These are phyloP conservation scores for Ivindomyrus marchei DNA, from an alignment of 2,113 vertebrate genomes.

Conservation along the genomic window DNA sequence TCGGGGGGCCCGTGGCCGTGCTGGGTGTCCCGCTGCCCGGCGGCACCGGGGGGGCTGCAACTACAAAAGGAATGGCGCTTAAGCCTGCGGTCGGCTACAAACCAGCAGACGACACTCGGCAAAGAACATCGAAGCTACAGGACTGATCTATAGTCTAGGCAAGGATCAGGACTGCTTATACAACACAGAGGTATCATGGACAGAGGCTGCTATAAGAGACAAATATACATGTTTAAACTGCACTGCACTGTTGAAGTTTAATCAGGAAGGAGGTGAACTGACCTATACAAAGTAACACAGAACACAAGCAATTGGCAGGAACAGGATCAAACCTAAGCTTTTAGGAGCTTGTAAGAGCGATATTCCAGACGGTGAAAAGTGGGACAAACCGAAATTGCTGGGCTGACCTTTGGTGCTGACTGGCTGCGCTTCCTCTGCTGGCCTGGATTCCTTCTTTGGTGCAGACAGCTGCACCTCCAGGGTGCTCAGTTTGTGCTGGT, in stretches of 20 bases:
- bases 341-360: not conserved
- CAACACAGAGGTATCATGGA: not conserved
- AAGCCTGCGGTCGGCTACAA: slow-evolving; percentile 58
- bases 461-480: slow-evolving; percentile 94
- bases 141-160: not conserved
- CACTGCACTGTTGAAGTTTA: not conserved
- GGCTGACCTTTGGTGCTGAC: slow-evolving; percentile 77
- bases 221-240: not conserved
- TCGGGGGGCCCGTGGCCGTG: slow-evolving; percentile 74
- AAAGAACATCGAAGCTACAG: not conserved
- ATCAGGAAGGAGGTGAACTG: not conserved
- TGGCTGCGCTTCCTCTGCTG: slow-evolving; percentile 81
- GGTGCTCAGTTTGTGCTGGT: slow-evolving; percentile 90
- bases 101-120: not conserved
- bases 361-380: not conserved
- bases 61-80: slow-evolving; percentile 57
- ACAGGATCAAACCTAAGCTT: not conserved
- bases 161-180: not conserved
- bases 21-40: slow-evolving; percentile 48
- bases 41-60: slow-evolving; percentile 79
- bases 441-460: slow-evolving; percentile 94
- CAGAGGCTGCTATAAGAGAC: not conserved
- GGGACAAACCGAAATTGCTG: not conserved
- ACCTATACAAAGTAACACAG: not conserved
- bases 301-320: not conserved